A percentile compares a stretch with the other conserved stretches of the same genome.
Evolutionary conservation across 2,888 invertebrate species (phyloP).

Genomic region (Lithosia quadra): DNA sequence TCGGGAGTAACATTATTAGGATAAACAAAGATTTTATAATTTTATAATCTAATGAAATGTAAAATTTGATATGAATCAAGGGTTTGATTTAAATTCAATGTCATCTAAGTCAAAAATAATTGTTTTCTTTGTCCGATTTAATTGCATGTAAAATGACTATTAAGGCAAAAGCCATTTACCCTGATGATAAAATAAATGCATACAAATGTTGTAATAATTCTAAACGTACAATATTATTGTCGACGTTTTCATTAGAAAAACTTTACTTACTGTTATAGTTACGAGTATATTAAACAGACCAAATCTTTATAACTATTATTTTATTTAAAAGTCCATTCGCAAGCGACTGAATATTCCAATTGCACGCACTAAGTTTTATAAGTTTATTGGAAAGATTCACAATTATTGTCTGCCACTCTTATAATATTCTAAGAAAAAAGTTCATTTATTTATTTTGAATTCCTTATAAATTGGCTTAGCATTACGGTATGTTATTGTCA

Average conservation of each 20-base stretch:
- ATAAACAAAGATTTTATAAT: neutral
- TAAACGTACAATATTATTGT: conserved; percentile 62
- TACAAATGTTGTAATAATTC: conserved; percentile 6
- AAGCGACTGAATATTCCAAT: conserved; percentile 45
- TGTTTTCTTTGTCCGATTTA: neutral
- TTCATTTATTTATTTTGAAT: conserved; percentile 28
- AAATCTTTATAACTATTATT: conserved; percentile 57
- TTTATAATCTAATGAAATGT: neutral
- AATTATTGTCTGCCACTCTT: conserved; percentile 43
- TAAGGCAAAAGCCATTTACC: conserved; percentile 41
- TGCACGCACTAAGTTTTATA: conserved; percentile 33
- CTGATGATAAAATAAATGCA: conserved; percentile 41
- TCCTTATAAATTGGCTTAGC: conserved; percentile 37
- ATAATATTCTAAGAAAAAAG: conserved; percentile 33
- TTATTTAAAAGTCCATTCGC: conserved; percentile 46
- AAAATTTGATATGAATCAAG: neutral
- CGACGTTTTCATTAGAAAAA: conserved; percentile 45
- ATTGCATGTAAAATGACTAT: conserved; percentile 17
- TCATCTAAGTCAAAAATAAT: neutral
- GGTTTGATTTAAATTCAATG: neutral
- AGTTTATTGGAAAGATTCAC: conserved; percentile 34
- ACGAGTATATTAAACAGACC: conserved; percentile 60
- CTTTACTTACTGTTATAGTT: conserved; percentile 42
- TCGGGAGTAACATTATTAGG: neutral
- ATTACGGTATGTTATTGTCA: conserved; percentile 47